Conservation (phyloP, 2,888 invertebrate genomes). For the Nemotelus nigrinus region DNA sequence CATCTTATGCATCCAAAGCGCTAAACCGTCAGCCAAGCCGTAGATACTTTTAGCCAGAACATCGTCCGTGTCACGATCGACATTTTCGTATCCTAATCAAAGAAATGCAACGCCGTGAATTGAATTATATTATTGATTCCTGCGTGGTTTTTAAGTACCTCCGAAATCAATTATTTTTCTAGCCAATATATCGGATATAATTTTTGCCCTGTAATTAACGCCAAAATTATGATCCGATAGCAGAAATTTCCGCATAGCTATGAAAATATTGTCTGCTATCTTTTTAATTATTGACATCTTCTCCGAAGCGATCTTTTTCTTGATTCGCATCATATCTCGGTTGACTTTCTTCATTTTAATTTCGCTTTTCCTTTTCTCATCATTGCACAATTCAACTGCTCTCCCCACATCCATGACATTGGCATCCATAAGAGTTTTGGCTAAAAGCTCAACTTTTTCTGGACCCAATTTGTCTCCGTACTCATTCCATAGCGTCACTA, state of each 20-base stretch:
- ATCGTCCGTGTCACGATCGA: background rate
- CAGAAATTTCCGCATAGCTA: conserved; percentile 18
- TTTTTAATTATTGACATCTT: conserved; percentile 18
- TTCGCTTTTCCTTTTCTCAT: background rate
- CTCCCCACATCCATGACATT: conserved; percentile 15
- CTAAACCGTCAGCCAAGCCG: background rate
- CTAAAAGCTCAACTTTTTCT: conserved; percentile 14
- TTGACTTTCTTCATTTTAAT: background rate
- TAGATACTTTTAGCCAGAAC: conserved; percentile 12
- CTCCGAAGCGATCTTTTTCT: background rate
- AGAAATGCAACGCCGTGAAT: background rate
- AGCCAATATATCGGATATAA: conserved; percentile 5
- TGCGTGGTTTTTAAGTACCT: background rate
- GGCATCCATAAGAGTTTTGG: background rate
- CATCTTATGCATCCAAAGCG: conserved; percentile 29
- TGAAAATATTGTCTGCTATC: conserved; percentile 21
- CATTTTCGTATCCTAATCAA: background rate
- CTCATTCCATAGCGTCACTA: conserved; percentile 9
- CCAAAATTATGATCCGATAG: conserved; percentile 1
- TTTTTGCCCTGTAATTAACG: background rate
- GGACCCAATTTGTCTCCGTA: background rate
- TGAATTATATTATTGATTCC: background rate
- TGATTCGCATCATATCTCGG: background rate
- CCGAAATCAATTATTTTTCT: conserved; percentile 2
- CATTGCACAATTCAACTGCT: conserved; percentile 17